Evolutionary conservation across 2,888 invertebrate species (phyloP).

Genomic region (Imbricaverruca yamaguchii): DNA sequence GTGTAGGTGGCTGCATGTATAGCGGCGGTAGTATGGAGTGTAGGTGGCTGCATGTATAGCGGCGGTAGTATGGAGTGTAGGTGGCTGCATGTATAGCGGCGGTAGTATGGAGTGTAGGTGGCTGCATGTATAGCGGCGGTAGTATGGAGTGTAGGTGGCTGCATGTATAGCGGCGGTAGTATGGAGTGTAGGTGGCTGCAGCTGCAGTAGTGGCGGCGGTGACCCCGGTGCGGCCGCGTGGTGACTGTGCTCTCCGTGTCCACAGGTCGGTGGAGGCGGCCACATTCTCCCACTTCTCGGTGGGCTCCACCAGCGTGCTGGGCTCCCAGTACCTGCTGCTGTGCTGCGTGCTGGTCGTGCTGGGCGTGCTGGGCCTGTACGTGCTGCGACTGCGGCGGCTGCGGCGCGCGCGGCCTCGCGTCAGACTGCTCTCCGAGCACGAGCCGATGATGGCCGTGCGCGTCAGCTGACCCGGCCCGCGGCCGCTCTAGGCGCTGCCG

Average conservation of each 20-base stretch:
- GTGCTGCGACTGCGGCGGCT: constrained; percentile 18
- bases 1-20: no score
- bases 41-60: no score
- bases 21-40: no score
- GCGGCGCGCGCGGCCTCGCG: constrained; percentile 23
- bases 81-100: no score
- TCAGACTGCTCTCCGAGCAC: constrained; percentile 32
- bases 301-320: neutral
- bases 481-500: no score
- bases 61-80: neutral
- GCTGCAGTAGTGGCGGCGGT: no score
- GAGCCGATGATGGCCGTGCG: constrained; percentile 44
- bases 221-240: neutral
- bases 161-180: no score
- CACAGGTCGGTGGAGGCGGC: constrained; percentile 17
- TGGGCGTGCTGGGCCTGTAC: constrained; percentile 29
- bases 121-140: no score
- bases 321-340: constrained; percentile 13
- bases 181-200: no score
- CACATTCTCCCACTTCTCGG: constrained; percentile 3
- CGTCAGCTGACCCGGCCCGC: constrained; percentile 29
- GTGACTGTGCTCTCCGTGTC: neutral
- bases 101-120: no score
- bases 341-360: constrained; percentile 29
- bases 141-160: neutral